Evolutionary conservation across 2,797 vertebrate species (phyloP), one percentile per base, ranked within the genome.

Genomic region (Pteronotus mesoamericanus): DNA sequence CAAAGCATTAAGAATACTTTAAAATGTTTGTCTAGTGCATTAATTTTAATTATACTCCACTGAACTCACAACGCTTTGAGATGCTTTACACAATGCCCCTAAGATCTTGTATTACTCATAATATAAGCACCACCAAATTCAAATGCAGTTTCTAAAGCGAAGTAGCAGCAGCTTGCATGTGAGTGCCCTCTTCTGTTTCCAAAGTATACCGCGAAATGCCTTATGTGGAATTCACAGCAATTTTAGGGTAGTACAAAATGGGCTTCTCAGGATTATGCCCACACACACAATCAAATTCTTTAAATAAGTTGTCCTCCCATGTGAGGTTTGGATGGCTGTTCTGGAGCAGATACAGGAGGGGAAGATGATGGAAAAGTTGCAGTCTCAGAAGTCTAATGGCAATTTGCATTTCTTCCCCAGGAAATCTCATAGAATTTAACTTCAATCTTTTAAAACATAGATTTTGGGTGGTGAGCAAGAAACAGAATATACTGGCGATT

Each of bases 151-250:
- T 91, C 55, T 57, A 94, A 92, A 48, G 26, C 3, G 0, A 68
- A 46, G 78, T 55, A 19, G 18, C 42, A 9, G 89, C 80, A 68
- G 82, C 96, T 98, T 98, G 97, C 94, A 96, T 84, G 61, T 1
- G 97, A 96, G 97, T 96, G 96, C 98, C 98, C 98, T 98, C 98
- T 98, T 84, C 98, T 98, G 98, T 97, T 96, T 53, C 79, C 97
- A 97, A 37, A 9, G 61, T 93, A 96, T 48, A 98, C 88, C 97
- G 86, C 97, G 93, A 53, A 10, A 44, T 42, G 15, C 21, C 16
- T 69, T 48, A 39, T 90, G 44, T 0, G 22, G 37, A 68, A 74
- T 32, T 83, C 26, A 46, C 9, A 34, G 46, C 32, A 77, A 15
- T 87, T 80, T 69, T 59, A n/a, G 53, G 39, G 11, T n/a, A 32